phyloP scores from a whole-genome alignment of 2,113 vertebrate genomes.

The Neomonachus schauinslandi region DNA sequence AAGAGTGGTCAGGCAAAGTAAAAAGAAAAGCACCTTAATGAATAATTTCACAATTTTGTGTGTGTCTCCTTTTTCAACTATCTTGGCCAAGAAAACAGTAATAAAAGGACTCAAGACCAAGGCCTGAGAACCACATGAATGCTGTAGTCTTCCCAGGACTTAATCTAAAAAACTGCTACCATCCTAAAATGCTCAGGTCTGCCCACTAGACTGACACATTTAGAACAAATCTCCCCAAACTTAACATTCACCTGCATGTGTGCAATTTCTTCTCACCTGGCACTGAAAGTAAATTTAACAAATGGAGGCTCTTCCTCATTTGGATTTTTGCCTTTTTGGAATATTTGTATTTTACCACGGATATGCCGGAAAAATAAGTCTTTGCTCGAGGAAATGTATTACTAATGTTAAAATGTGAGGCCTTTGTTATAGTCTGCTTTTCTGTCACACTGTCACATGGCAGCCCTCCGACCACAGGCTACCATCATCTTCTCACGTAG shows the following conservation, averaged over 20 bases:
- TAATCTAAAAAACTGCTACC: background rate
- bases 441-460: background rate
- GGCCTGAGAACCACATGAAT: background rate
- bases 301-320: conserved; percentile 19
- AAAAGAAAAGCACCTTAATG: background rate
- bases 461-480: background rate
- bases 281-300: conserved; percentile 54
- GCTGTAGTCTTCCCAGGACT: background rate
- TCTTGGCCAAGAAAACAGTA: background rate
- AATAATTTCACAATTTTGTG: background rate
- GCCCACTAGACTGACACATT: background rate
- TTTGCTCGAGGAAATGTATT: background rate
- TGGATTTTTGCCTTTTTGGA: conserved; percentile 53
- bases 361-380: conserved; percentile 23
- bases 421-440: conserved; percentile 24
- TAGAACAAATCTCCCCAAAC: background rate
- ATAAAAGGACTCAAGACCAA: background rate
- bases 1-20: background rate
- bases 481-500: background rate
- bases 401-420: background rate
- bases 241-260: background rate
- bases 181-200: background rate
- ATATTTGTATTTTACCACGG: conserved; percentile 41
- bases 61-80: background rate
- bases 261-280: conserved; percentile 23